Evolutionary conservation across 2,113 vertebrate species (phyloP), one percentile per base, ranked within the genome.

Genomic region (Ictidomys tridecemlineatus): DNA sequence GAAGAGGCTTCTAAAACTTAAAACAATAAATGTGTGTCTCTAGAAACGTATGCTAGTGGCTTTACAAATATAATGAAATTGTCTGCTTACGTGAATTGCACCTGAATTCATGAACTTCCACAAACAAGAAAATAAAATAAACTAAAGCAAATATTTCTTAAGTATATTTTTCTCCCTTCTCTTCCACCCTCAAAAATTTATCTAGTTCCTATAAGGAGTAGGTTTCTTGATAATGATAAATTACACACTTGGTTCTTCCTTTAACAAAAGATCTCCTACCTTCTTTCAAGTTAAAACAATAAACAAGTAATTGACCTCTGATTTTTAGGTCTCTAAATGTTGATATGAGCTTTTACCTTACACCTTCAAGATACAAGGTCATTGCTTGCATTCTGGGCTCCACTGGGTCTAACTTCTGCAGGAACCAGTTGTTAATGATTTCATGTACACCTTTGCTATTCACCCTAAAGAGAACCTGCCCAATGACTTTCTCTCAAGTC

Each of bases 61-160:
- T 96, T 96, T 61, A 74, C 34, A 90, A 87, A 58, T 48, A 96
- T 39, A 83, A 91, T 92, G 94, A 48, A 94, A 74, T 48, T 67
- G 2, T 63, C 69, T 85, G 42, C 58, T 91, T 88, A n/a, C n/a
- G 92, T 82, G 72, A 93, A 80, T 79, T 45, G 3, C 12, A 78
- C 77, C 48, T 73, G 72, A 18, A 56, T 53, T 92, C 96, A 69
- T 61, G 45, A 96, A 73, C 30, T 79, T 73, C 26, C 30, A 48
- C 4, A 39, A n/a, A 48, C 61, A 67, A 79, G 77, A 72, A 82
- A 53, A 34, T 77, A 93, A 94, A 87, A 67, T 24, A 79, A 58
- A 42, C 78, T 39, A 91, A 96, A 95, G n/a, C 5, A 65, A 94
- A 82, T 48, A 61, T 11, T 53, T 2, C 4, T 77, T 61, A 88